Conservation (phyloP, 2,797 vertebrate species). For the Rousettus madagascariensis region DNA sequence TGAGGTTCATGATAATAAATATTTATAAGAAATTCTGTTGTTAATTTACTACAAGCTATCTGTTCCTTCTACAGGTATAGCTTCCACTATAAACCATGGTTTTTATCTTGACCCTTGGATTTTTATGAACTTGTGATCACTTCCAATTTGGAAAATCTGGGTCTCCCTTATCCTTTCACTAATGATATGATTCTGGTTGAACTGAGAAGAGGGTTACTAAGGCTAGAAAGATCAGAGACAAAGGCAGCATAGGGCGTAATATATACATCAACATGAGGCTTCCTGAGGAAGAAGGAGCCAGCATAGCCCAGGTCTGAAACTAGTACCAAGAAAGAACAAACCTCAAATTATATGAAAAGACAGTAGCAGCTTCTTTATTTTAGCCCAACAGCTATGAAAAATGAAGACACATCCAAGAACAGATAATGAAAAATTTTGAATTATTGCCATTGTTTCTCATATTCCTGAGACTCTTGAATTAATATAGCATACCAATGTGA, state of each 20-base stretch:
- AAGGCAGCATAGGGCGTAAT: neutral
- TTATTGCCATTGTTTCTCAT: constrained; percentile 77
- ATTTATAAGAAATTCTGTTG: neutral
- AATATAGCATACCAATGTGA: constrained; percentile 71
- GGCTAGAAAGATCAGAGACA: neutral
- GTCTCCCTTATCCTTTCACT: neutral
- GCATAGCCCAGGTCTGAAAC: neutral
- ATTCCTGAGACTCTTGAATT: constrained; percentile 70
- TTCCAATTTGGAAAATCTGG: neutral
- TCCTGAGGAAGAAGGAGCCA: neutral
- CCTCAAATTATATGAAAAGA: constrained; percentile 22
- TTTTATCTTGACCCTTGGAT: neutral
- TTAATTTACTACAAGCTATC: neutral
- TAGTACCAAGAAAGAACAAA: neutral
- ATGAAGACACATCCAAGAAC: constrained; percentile 69
- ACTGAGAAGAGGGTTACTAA: neutral
- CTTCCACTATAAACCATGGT: neutral
- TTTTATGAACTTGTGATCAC: neutral
- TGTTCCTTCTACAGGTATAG: neutral
- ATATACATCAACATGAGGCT: no score
- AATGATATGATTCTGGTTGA: neutral
- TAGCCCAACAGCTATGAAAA: constrained; percentile 68
- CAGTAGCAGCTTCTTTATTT: constrained; percentile 60
- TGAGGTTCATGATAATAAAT: neutral
- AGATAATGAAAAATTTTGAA: constrained; percentile 80